Conservation (phyloP, 2,797 vertebrate genomes). For the Tinamus major region DNA sequence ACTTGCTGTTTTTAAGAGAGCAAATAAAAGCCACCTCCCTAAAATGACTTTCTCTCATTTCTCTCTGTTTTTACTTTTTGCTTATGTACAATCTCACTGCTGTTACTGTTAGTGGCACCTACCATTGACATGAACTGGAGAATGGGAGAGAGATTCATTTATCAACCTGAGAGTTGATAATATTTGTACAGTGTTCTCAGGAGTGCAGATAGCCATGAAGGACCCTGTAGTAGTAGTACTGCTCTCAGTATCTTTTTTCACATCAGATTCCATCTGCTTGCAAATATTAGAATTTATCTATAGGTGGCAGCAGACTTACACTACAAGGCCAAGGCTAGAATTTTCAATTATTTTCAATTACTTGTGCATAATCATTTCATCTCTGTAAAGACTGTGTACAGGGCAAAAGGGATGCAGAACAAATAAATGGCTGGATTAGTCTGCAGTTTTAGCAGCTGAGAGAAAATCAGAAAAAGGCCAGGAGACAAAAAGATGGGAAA, state of each 20-base stretch:
- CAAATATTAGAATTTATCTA: conserved; percentile 41
- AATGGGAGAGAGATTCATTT: not conserved
- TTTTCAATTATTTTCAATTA: conserved; percentile 43
- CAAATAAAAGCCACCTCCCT: not conserved
- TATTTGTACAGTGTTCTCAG: not conserved
- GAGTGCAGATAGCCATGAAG: not conserved
- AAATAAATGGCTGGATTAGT: not conserved
- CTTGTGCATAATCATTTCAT: conserved; percentile 5
- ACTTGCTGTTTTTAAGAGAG: not conserved
- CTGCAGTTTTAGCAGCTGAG: not conserved
- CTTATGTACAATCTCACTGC: not conserved
- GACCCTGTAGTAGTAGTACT: not conserved
- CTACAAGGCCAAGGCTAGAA: not conserved
- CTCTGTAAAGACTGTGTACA: not conserved
- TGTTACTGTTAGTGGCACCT: not conserved
- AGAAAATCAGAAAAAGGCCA: not conserved
- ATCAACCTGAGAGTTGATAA: not conserved
- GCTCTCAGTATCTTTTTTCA: not conserved
- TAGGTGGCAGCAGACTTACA: conserved; percentile 81
- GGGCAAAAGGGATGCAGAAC: not conserved
- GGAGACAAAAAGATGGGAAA: not conserved
- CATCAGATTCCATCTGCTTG: not conserved
- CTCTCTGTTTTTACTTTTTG: not conserved
- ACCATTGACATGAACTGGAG: not conserved
- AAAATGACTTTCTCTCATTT: not conserved